Conservation (phyloP, 2,888 invertebrate genomes). For the Catocala fraxini region DNA sequence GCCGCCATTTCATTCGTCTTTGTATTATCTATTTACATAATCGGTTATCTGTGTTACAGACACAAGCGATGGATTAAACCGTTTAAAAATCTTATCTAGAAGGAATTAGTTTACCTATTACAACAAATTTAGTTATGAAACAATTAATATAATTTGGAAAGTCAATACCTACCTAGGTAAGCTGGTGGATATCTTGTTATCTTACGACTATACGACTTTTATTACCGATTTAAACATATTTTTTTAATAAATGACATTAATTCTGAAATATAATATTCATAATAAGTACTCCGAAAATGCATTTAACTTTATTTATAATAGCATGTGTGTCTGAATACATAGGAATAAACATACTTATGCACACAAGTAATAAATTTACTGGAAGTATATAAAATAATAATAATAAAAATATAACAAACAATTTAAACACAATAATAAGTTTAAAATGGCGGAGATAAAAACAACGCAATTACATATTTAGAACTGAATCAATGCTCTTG, state of each 20-base stretch:
- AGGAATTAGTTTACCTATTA: no score
- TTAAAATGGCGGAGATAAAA: slow-evolving; percentile 44
- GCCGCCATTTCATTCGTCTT: slow-evolving; percentile 11
- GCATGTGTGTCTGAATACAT: no score
- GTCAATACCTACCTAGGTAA: background rate
- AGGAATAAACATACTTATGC: background rate
- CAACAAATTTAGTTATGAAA: no score
- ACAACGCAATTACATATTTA: slow-evolving; percentile 52
- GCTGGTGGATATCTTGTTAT: background rate
- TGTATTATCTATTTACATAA: slow-evolving; percentile 28
- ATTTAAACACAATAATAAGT: slow-evolving; percentile 25
- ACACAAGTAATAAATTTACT: slow-evolving; percentile 1
- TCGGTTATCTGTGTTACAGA: slow-evolving; percentile 17
- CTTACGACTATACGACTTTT: background rate
- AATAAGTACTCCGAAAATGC: no score
- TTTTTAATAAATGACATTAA: background rate
- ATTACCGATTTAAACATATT: background rate
- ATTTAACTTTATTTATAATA: background rate
- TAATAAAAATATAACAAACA: slow-evolving; percentile 16
- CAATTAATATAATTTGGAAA: no score
- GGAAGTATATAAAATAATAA: background rate
- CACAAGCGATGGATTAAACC: slow-evolving; percentile 2
- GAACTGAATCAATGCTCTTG: slow-evolving; percentile 60
- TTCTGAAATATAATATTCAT: background rate
- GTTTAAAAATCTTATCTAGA: background rate